A percentile compares a stretch with the other conserved stretches of the same genome.
Conservation (phyloP, 2,797 vertebrate genomes). For the Sebastes iracundus region DNA sequence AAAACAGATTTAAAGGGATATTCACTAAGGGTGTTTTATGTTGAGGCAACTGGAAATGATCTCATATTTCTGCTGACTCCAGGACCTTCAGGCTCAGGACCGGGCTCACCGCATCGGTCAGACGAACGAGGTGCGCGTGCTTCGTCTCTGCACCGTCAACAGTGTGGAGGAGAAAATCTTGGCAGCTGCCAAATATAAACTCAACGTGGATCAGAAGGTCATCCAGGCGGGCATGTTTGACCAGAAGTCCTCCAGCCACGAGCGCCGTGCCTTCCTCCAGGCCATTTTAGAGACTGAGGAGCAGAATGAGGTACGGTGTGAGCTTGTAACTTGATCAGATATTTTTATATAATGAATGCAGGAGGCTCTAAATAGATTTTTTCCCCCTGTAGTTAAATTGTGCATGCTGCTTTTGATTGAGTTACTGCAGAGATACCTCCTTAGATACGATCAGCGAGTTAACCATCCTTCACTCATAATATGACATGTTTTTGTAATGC, state of each 20-base stretch:
- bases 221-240: constrained; percentile 99
- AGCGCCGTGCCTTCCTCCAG: constrained; percentile 93
- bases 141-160: constrained; percentile 95
- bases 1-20: background rate
- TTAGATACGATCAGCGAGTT: background rate
- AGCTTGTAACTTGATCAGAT: background rate
- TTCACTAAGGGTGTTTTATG: background rate
- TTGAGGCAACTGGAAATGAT: background rate
- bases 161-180: constrained; percentile 98
- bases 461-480: background rate
- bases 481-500: background rate
- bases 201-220: constrained; percentile 98
- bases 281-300: constrained; percentile 96
- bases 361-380: background rate
- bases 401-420: constrained; percentile 10
- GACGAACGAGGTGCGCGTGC: constrained; percentile 95
- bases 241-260: constrained; percentile 96
- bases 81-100: constrained; percentile 98
- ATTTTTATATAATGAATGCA: background rate
- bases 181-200: constrained; percentile 96
- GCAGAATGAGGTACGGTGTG: constrained; percentile 90
- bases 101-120: constrained; percentile 97
- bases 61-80: background rate
- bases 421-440: background rate
- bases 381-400: background rate